Evolutionary conservation across 2,797 vertebrate species (phyloP).

Genomic region (Platyrinchus mystaceus): DNA sequence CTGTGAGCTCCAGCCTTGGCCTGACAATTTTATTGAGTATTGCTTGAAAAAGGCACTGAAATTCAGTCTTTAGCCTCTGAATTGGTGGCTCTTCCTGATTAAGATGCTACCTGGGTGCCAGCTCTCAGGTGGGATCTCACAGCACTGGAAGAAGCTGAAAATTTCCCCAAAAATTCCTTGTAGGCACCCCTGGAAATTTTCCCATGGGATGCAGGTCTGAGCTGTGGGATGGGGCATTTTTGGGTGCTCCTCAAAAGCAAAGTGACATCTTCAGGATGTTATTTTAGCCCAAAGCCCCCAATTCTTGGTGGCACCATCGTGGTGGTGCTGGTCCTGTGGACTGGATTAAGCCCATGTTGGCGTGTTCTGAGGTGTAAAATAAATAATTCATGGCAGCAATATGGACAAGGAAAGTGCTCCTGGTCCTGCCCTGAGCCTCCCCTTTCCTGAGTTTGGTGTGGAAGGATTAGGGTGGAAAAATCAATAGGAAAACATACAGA

Average conservation of each 20-base stretch:
- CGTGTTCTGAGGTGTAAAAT: background rate
- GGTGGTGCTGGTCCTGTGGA: background rate
- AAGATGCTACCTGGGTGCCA: background rate
- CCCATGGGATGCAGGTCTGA: background rate
- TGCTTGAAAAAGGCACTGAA: background rate
- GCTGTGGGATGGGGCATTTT: background rate
- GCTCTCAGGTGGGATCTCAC: background rate
- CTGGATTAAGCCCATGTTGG: background rate
- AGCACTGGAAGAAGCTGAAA: background rate
- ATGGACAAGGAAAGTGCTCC: background rate
- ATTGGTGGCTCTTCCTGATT: background rate
- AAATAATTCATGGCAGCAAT: rapidly evolving
- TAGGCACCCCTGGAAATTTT: background rate
- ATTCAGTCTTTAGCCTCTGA: background rate
- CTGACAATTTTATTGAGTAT: background rate
- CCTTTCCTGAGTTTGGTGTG: background rate
- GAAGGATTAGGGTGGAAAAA: background rate
- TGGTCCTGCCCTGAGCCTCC: background rate
- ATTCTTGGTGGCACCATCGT: rapidly evolving
- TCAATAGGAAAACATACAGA: background rate
- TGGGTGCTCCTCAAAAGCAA: background rate
- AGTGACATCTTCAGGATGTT: background rate
- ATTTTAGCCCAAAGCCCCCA: background rate
- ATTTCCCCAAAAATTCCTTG: background rate
- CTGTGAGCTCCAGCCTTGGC: background rate